These are phyloP conservation scores for Oreochromis niloticus DNA, from an alignment of 2,113 vertebrate genomes.

Conservation along the genomic window DNA sequence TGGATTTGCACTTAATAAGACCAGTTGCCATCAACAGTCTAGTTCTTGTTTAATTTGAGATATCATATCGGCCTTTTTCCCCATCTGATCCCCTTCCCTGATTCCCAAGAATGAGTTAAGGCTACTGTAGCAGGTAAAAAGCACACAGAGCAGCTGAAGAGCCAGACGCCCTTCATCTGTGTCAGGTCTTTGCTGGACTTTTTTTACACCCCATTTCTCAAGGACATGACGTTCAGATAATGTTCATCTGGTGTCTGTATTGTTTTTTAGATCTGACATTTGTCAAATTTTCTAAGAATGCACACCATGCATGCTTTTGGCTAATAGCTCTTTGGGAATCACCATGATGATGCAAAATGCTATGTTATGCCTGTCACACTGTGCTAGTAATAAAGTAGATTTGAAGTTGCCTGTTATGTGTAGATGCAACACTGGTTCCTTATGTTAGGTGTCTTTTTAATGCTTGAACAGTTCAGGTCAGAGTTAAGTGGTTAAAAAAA, in stretches of 20 bases:
- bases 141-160: neutral
- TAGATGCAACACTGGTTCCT: neutral
- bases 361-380: neutral
- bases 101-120: neutral
- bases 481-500: neutral
- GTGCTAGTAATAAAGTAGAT: neutral
- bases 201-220: neutral
- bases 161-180: too few relatives aligned
- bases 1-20: neutral
- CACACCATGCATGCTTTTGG: neutral
- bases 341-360: neutral
- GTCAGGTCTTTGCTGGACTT: too few relatives aligned
- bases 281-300: neutral
- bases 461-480: neutral
- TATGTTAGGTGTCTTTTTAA: neutral
- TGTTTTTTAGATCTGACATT: too few relatives aligned
- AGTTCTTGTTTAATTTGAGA: neutral
- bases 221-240: neutral
- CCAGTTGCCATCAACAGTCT: neutral
- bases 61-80: rapidly evolving
- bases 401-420: neutral
- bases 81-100: neutral
- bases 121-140: neutral
- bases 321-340: neutral
- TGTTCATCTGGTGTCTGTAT: too few relatives aligned